Evolutionary conservation across 1,140 invertebrate species (phyloP).

Genomic region (Sitodiplosis mosellana): DNA sequence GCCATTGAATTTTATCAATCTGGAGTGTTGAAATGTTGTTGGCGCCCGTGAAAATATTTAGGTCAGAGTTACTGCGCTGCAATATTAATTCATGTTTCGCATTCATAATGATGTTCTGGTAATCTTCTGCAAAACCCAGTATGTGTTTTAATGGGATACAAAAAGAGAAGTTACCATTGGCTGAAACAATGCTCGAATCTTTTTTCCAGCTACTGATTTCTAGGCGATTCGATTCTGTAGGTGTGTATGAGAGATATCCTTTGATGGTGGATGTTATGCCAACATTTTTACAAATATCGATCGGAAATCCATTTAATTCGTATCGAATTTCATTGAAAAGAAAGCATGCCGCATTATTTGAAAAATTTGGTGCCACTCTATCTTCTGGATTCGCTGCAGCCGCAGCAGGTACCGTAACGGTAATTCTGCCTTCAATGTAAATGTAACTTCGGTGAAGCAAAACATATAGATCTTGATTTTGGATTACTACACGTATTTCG

Average conservation of each 20-base stretch:
- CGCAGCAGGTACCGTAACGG: conserved; percentile 6
- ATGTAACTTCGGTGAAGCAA: conserved; percentile 14
- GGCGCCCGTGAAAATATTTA: conserved; percentile 4
- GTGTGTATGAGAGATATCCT: not conserved
- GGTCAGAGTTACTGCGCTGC: conserved; percentile 17
- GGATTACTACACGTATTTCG: conserved; percentile 16
- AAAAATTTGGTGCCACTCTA: conserved; percentile 3
- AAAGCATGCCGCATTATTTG: conserved; percentile 18
- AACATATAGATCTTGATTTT: conserved; percentile 20
- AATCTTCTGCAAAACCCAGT: conserved; percentile 27
- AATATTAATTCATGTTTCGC: conserved; percentile 27
- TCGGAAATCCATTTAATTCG: conserved; percentile 23
- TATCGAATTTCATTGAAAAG: conserved; percentile 26
- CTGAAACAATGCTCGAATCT: not conserved
- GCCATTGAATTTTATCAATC: conserved; percentile 7
- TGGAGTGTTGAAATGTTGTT: not conserved
- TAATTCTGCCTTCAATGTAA: conserved; percentile 14
- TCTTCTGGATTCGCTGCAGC: conserved; percentile 6
- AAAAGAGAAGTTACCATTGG: conserved; percentile 17
- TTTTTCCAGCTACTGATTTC: not conserved
- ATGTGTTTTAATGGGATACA: conserved; percentile 21
- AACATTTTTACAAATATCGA: conserved; percentile 23
- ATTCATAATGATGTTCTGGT: conserved; percentile 24
- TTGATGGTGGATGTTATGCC: conserved; percentile 24
- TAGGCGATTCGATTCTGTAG: too few relatives aligned